These are phyloP conservation scores for Columba guinea DNA, from an alignment of 2,797 vertebrate genomes.

Conservation along the genomic window DNA sequence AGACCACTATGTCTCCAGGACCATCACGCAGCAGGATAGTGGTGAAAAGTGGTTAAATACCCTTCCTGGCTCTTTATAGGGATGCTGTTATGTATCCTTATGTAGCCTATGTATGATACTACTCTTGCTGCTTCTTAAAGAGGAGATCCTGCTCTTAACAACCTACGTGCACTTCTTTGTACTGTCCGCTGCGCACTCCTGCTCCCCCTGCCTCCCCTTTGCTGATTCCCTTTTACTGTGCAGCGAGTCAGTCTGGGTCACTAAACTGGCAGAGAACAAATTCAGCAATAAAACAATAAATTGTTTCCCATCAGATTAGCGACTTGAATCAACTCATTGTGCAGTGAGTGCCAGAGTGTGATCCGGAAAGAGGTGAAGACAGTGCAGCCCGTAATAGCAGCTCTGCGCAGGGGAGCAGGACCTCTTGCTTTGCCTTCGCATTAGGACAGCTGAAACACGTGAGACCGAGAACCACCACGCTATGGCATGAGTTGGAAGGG, in stretches of 20 bases:
- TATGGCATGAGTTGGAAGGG: background rate
- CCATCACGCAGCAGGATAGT: background rate
- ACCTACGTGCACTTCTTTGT: background rate
- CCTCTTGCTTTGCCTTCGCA: background rate
- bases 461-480: accelerated
- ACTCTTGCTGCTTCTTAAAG: background rate
- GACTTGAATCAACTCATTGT: background rate
- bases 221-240: background rate
- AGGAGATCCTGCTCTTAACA: background rate
- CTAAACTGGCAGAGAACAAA: background rate
- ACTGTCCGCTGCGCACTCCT: background rate
- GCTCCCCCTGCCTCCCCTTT: background rate
- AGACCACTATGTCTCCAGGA: background rate
- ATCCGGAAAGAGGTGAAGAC: background rate
- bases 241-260: background rate
- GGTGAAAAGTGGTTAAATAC: background rate
- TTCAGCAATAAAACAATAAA: background rate
- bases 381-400: background rate
- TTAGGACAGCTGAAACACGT: no score
- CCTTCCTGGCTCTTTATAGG: background rate
- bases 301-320: background rate
- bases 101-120: background rate
- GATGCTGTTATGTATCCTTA: background rate
- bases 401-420: accelerated
- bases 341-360: background rate